Evolutionary conservation across 2,888 invertebrate species (phyloP), one percentile per base, ranked within the genome.

Genomic region (Leptinotarsa juncta): DNA sequence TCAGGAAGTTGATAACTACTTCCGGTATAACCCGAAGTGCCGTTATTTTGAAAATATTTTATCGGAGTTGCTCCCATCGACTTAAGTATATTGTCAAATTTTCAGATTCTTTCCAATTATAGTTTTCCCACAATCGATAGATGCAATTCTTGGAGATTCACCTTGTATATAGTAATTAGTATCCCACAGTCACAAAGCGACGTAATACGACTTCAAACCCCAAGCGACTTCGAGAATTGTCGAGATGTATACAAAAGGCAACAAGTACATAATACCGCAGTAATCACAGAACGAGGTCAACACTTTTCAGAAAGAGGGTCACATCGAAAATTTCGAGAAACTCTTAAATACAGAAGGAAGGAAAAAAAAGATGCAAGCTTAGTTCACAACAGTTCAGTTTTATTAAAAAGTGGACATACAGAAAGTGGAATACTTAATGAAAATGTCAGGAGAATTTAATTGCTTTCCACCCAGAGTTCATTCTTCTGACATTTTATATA

Each of bases 191-290:
- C 57, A 57, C 20, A 14, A 20, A 26, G 14, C 26, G 23, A 4
- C 18, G 23, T 20, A 57, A 14, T 57, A 15, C 20, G 14, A 57
- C 57, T 57, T 57, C 23, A 57, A 57, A 57, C 20, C 15, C 14
- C 57, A 23, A 14, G 57, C 20, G 57, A 57, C 23, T 14, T 0
- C 5, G 15, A 23, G 51, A 51, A 16, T 16, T 2, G n/a, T 51
- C n/a, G 51, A 15, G 51, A 51, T 51, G n/a, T 51, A 57, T 23
- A 57, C 23, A 57, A 20, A 57, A 23, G 57, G 23, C 57, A 57
- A 57, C 57, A 57, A 57, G 57, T 57, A 57, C 15, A 57, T 57
- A 57, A 23, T 23, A 23, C 23, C 57, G n/a, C 51, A 57, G 57
- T 23, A 57, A 57, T 57, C 57, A 57, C 20, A 20, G 23, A 57